phyloP scores from a whole-genome alignment of 2,888 invertebrate genomes.

The Patella caerulea region DNA sequence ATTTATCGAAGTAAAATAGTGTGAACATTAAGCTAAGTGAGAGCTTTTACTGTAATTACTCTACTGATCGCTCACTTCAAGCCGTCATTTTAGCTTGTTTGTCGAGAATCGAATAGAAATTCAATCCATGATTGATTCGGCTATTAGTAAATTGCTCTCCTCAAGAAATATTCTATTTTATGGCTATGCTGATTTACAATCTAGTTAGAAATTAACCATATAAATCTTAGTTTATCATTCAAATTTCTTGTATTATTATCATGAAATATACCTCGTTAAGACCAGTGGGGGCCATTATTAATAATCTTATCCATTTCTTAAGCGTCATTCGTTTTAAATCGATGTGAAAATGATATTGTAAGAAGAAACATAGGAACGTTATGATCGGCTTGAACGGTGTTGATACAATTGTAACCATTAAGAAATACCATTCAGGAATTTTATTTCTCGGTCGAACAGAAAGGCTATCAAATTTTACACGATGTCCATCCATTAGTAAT shows the following conservation, averaged over 20 bases:
- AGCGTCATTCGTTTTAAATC: too few species aligned
- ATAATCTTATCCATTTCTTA: neutral
- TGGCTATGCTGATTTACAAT: neutral
- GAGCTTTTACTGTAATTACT: slow-evolving; percentile 12
- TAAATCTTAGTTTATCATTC: neutral
- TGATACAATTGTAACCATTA: too few species aligned
- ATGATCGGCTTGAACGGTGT: too few species aligned
- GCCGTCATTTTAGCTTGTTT: slow-evolving; percentile 9
- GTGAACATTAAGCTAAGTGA: slow-evolving; percentile 13
- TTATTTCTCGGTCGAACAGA: too few species aligned
- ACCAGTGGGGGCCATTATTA: neutral
- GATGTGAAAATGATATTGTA: too few species aligned
- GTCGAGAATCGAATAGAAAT: slow-evolving; percentile 10
- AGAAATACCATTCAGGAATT: too few species aligned
- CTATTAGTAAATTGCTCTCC: slow-evolving; percentile 9
- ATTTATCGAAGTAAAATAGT: slow-evolving; percentile 9
- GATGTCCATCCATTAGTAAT: too few species aligned
- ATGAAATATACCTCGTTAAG: neutral
- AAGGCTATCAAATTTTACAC: too few species aligned
- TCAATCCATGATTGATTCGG: slow-evolving; percentile 9
- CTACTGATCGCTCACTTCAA: slow-evolving; percentile 5
- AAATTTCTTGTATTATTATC: neutral
- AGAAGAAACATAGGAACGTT: too few species aligned
- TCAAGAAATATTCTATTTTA: slow-evolving; percentile 1
- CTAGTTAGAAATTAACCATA: neutral